These are phyloP conservation scores for Oikopleura albicans DNA, from an alignment of 23 tunicate genomes.

Conservation along the genomic window DNA sequence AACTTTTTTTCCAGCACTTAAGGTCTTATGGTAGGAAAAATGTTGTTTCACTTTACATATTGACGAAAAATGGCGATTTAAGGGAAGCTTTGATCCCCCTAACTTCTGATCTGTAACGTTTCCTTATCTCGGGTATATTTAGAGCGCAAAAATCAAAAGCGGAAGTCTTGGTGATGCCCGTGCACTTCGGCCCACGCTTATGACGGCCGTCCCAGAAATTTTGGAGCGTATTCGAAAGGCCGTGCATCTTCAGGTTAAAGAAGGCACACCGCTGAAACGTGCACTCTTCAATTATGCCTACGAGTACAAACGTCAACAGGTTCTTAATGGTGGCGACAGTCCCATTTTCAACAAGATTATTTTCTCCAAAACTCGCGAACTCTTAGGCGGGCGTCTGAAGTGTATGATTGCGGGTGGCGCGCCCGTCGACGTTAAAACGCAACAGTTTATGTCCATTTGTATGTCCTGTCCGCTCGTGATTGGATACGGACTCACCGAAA, in stretches of 20 bases:
- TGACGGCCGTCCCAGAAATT: slow-evolving; percentile 94
- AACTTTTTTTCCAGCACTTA: too few relatives aligned
- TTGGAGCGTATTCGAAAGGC: slow-evolving; percentile 86
- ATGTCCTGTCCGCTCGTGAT: slow-evolving; percentile 86
- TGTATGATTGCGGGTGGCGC: slow-evolving; percentile 90
- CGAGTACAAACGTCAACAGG: slow-evolving; percentile 43
- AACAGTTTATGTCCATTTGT: slow-evolving; percentile 82
- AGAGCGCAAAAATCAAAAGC: slow-evolving; percentile 36
- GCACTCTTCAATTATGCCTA: slow-evolving; percentile 46
- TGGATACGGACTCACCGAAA: slow-evolving; percentile 87
- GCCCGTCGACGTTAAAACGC: slow-evolving; percentile 69
- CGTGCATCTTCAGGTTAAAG: slow-evolving; percentile 41
- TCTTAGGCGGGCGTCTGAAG: slow-evolving; percentile 61
- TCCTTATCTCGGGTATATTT: too few relatives aligned
- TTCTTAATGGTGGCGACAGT: slow-evolving; percentile 45
- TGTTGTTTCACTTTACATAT: too few relatives aligned
- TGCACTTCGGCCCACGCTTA: slow-evolving; percentile 53
- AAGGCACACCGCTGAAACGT: slow-evolving; percentile 22
- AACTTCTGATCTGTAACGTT: too few relatives aligned
- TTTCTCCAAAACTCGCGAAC: slow-evolving; percentile 36
- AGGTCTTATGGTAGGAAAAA: too few relatives aligned
- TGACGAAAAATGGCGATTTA: too few relatives aligned
- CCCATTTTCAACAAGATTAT: slow-evolving; percentile 48
- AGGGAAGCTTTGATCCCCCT: too few relatives aligned
- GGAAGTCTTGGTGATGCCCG: slow-evolving; percentile 68